Conservation (phyloP, 2,888 invertebrate genomes). For the Netelia fuscicornis region DNA sequence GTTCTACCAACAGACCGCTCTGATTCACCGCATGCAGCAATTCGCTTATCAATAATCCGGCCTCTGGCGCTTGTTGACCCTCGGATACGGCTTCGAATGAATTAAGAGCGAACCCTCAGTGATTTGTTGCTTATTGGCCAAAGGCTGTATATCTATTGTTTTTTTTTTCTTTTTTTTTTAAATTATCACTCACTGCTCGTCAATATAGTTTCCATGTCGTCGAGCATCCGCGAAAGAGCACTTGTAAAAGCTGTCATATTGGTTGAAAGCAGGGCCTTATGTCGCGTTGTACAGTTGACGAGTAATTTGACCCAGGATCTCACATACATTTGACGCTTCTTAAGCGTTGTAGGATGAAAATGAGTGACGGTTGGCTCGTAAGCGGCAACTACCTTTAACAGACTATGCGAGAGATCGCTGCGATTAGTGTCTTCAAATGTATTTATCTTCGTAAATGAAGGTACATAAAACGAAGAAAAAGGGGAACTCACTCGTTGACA, state of each 20-base stretch:
- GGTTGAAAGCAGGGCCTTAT: slow-evolving; percentile 85
- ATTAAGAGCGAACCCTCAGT: no score
- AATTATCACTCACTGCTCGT: slow-evolving; percentile 81
- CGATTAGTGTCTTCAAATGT: not conserved
- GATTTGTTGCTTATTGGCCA: slow-evolving; percentile 10
- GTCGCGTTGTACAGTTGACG: slow-evolving; percentile 86
- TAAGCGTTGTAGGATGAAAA: slow-evolving; percentile 85
- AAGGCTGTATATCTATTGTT: no score
- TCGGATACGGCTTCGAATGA: slow-evolving; percentile 81
- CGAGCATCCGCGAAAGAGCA: slow-evolving; percentile 86
- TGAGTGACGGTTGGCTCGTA: slow-evolving; percentile 85
- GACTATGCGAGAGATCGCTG: slow-evolving; percentile 82
- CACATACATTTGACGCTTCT: slow-evolving; percentile 88
- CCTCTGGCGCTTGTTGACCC: slow-evolving; percentile 85
- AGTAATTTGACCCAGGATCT: slow-evolving; percentile 87
- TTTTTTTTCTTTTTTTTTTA: not conserved
- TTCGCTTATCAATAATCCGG: slow-evolving; percentile 86
- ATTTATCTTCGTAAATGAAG: no score
- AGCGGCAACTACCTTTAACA: slow-evolving; percentile 88
- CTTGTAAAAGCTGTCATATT: slow-evolving; percentile 85
- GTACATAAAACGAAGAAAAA: not conserved
- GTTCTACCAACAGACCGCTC: slow-evolving; percentile 79
- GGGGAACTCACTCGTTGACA: slow-evolving; percentile 86
- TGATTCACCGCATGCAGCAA: slow-evolving; percentile 85
- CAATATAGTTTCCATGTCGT: slow-evolving; percentile 86